Percentiles rank a stretch among this genome's conserved stretches.
These are phyloP conservation scores for Reticulitermes lucifugus DNA, from an alignment of 2,888 invertebrate genomes.

Conservation along the genomic window DNA sequence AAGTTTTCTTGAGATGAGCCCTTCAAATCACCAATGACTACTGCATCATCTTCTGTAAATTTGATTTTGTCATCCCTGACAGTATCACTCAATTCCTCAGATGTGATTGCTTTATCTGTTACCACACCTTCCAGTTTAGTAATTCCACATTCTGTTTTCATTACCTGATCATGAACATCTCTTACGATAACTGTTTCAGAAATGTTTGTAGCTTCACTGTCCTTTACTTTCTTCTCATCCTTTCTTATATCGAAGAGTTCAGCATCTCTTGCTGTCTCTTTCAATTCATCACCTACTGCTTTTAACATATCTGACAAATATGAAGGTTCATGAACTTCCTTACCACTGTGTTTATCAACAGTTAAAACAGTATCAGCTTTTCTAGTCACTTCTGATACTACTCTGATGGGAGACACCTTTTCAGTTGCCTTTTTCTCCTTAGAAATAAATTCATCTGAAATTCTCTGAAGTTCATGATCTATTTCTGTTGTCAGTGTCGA, in stretches of 20 bases:
- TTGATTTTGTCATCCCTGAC: conserved; percentile 17
- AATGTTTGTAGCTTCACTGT: too few relatives aligned
- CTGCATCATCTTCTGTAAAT: conserved; percentile 9
- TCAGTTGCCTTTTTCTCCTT: background rate
- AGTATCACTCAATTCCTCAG: background rate
- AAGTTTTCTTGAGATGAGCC: too few relatives aligned
- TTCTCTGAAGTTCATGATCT: background rate
- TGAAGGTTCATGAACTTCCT: background rate
- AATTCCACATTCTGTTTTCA: background rate
- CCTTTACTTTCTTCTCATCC: too few relatives aligned
- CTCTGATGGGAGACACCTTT: background rate
- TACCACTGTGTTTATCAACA: background rate
- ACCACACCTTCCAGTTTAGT: conserved; percentile 14
- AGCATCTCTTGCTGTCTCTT: conserved; percentile 2
- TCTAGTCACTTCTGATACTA: background rate
- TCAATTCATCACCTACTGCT: background rate
- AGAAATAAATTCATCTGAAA: background rate
- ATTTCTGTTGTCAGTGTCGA: background rate
- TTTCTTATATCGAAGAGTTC: too few relatives aligned
- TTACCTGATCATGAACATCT: conserved; percentile 10
- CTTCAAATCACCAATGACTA: too few relatives aligned
- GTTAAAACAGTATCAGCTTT: background rate
- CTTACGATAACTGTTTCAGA: background rate
- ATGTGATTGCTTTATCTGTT: conserved; percentile 36
- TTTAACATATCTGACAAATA: background rate